These are phyloP conservation scores for Crotalus horridus DNA, from an alignment of 2,113 vertebrate species.

Conservation along the genomic window DNA sequence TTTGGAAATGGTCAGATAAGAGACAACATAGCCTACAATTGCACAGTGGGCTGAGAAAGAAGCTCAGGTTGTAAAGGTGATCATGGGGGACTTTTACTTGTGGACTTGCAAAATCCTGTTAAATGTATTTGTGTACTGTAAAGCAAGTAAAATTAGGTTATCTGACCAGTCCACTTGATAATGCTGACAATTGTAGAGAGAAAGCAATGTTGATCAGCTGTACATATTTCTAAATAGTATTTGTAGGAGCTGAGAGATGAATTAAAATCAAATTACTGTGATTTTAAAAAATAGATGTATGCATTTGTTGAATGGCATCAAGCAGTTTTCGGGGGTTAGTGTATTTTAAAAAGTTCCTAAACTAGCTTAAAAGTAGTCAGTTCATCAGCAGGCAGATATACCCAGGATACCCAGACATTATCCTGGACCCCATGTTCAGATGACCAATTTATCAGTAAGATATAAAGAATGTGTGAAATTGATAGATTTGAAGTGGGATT, in stretches of 20 bases:
- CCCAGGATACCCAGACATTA: neutral
- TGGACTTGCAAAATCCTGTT: neutral
- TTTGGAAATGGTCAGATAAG: neutral
- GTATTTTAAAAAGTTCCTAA: neutral
- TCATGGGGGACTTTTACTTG: neutral
- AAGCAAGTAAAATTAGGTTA: neutral
- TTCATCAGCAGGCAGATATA: neutral
- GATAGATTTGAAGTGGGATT: conserved; percentile 4
- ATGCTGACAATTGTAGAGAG: neutral
- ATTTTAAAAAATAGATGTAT: neutral
- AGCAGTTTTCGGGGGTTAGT: neutral
- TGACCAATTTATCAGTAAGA: neutral
- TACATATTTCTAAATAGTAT: neutral
- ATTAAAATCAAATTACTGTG: neutral
- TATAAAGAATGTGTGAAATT: neutral
- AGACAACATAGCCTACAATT: neutral
- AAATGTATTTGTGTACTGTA: neutral
- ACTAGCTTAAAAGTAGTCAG: neutral
- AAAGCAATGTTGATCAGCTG: neutral
- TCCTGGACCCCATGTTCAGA: neutral
- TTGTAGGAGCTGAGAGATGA: neutral
- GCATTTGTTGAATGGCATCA: neutral
- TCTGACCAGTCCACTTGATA: neutral
- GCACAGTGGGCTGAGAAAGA: neutral
- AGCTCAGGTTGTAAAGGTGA: neutral